Conservation (phyloP, 2,113 vertebrate species). For the Tiliqua scincoides region DNA sequence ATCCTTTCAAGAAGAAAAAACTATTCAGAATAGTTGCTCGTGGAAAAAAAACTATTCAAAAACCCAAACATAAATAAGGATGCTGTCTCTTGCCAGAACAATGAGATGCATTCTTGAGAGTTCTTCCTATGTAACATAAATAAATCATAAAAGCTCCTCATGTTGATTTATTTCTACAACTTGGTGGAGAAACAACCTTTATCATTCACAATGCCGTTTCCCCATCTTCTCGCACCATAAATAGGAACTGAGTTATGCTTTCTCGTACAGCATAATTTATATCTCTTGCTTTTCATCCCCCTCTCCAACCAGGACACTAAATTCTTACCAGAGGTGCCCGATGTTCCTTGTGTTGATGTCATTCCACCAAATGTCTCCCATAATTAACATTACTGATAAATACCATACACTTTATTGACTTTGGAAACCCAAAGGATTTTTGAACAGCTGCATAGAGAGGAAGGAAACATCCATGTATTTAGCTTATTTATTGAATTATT, state of each 20-base stretch:
- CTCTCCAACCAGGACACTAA: slow-evolving; percentile 39
- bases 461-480: neutral
- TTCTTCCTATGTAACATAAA: slow-evolving; percentile 45
- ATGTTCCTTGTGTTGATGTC: slow-evolving; percentile 45
- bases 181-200: slow-evolving; percentile 70
- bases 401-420: neutral
- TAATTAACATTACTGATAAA: slow-evolving; percentile 42
- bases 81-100: slow-evolving; percentile 38
- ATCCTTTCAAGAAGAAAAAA: slow-evolving; percentile 29
- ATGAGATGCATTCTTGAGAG: slow-evolving; percentile 46
- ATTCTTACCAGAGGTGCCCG: slow-evolving; percentile 41
- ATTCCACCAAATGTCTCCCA: slow-evolving; percentile 28
- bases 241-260: slow-evolving; percentile 75
- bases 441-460: neutral
- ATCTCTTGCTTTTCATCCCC: slow-evolving; percentile 50
- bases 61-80: slow-evolving; percentile 54
- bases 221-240: slow-evolving; percentile 72
- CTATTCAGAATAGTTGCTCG: slow-evolving; percentile 55
- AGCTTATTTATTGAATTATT: too few species aligned
- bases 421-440: neutral
- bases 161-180: slow-evolving; percentile 76
- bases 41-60: neutral
- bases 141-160: slow-evolving; percentile 65
- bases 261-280: slow-evolving; percentile 67
- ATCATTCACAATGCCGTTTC: slow-evolving; percentile 69